Base-by-base conservation (phyloP, 1,140 invertebrate species). In the Caenorhabditis latens region DNA sequence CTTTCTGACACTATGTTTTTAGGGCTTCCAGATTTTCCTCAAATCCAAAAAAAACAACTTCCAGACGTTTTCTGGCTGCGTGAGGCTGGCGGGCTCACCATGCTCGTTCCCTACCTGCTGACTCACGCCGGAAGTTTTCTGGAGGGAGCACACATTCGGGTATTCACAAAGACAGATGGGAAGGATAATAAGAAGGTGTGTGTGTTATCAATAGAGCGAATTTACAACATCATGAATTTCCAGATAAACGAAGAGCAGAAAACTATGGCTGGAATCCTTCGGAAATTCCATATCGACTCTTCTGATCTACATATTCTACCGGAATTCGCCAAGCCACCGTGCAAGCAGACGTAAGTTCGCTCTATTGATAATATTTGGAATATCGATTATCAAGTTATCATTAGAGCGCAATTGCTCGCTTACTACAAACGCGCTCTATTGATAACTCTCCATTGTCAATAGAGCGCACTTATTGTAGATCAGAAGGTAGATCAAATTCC, bases 171-270 rank as follows among this genome's bases (percentile, higher is more conserved):
- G n/a, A 79, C 71, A 4, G 71, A 79, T 79, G 71, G 71, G 50
- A 79, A 79, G 11, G 71, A 79, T 32, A 79, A 79, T 32, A 79
- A 50, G 46, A 79, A 50, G 43, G 65, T 71, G 55, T 19, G n/a
- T 1, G 16, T 1, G 6, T 7, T 19, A 58, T 0, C 6, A 58
- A 58, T 19, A 58, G 19, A 7, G 6, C 19, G 19, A 58, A 19
- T 19, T 58, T 58, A 19, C 55, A 19, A 58, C 14, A 58, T 11
- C n/a, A 19, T 16, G 14, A 71, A 32, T 32, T 71, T 71, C 19
- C 42, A 71, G 46, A 79, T 79, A 79, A 79, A 79, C 46, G 71
- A 79, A 24, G 71, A 79, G 40, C 71, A 79, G 24, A 79, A 79
- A 14, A 79, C n/a, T 42, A 79, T 79, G 71, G 71, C 71, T 11